Evolutionary conservation across 2,888 invertebrate species (phyloP).

Genomic region (Listrodromus nycthemerus): DNA sequence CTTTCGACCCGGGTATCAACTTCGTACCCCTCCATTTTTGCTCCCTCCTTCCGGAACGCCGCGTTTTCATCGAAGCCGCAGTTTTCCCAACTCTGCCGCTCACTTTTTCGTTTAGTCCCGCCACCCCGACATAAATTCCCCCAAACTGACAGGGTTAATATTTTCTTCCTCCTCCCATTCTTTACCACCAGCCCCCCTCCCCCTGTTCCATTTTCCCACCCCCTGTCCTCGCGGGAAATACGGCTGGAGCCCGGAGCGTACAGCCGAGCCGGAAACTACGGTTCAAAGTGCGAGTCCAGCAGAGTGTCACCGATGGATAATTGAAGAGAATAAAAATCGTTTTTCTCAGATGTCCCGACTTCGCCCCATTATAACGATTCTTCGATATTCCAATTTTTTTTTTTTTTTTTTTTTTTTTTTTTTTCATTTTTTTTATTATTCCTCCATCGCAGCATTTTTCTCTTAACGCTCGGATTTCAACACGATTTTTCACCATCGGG

Average conservation of each 20-base stretch:
- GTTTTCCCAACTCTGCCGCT: constrained; percentile 43
- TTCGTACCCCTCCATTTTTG: constrained; percentile 8
- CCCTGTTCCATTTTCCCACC: constrained; percentile 55
- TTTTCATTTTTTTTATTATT: constrained; percentile 12
- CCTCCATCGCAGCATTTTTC: constrained; percentile 23
- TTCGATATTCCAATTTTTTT: constrained; percentile 30
- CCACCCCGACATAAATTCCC: constrained; percentile 65
- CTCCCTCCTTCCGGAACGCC: constrained; percentile 34
- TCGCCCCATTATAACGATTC: constrained; percentile 46
- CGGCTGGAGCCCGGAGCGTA: constrained; percentile 19
- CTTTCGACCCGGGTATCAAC: constrained; percentile 20
- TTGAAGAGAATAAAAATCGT: constrained; percentile 63
- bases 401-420: constrained; percentile 23
- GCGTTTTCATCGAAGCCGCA: constrained; percentile 45
- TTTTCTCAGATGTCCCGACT: constrained; percentile 38
- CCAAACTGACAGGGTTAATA: constrained; percentile 66
- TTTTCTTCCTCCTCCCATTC: constrained; percentile 56
- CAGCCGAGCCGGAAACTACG: constrained; percentile 34
- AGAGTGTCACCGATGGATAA: constrained; percentile 65
- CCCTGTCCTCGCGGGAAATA: constrained; percentile 53
- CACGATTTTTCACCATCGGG: constrained; percentile 13
- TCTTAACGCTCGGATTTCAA: constrained; percentile 22
- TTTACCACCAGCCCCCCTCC: constrained; percentile 12
- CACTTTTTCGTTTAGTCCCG: constrained; percentile 65
- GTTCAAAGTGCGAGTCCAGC: constrained; percentile 64